Base-by-base conservation (phyloP, 1,140 invertebrate genomes). In the Trachymyrmex septentrionalis region DNA sequence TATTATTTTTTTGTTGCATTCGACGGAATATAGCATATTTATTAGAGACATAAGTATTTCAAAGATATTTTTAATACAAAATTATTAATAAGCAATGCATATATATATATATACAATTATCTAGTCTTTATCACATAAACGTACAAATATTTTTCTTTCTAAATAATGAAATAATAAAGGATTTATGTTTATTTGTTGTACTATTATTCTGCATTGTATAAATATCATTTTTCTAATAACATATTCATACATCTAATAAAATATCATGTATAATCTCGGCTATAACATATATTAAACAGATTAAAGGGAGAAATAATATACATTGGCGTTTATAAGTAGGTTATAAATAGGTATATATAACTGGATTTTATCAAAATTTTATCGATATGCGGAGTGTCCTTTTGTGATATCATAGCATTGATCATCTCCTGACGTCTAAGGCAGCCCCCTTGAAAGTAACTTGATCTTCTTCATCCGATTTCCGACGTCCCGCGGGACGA, bases 391-490 rank as follows among this genome's bases (percentile, higher is more conserved):
- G 48, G 53, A 82, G 80, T 73, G 67, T 63, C 55, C 55, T 84
- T 69, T 75, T 75, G 69, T 84, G 80, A 84, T 84, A 61, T 84
- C 71, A 61, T 61, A 73, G 69, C 80, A 84, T 84, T 75, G 80
- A 84, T 84, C 38, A 84, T n/a, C 55, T 38, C 24, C 57, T 53
- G 38, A 84, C 57, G 7, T 84, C 80, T 84, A 75, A 73, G 80
- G 55, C 55, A 27, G 12, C 2, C 9, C 44, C 44, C 80, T 63
- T 19, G 66, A 86, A 73, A 53, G 38, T 21, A 77, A 64, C 73
- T 71, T 21, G 50, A 72, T 84, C 77, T 80, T 78, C 55, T 84
- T 90, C 85, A 73, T 89, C 85, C 88, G 87, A 78, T 91, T 86
- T 85, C 38, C 86, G 59, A 78, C 88, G 19, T 92, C 86, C 81